A percentile compares a stretch with the other conserved stretches of the same genome.
Conservation (phyloP, 2,888 invertebrate species). For the Sarcophaga carnaria region DNA sequence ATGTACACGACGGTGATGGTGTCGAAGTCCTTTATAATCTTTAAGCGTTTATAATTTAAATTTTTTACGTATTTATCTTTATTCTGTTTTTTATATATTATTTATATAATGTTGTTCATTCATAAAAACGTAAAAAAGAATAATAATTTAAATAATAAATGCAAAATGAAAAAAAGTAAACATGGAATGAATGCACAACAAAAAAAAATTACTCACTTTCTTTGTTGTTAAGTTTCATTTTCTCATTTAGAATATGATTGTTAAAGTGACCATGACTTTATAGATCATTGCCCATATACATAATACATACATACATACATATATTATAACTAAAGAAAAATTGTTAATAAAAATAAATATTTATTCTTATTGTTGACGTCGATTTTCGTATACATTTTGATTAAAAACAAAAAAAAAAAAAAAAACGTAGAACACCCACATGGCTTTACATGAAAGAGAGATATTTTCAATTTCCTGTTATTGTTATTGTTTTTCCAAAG, state of each 20-base stretch:
- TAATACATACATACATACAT: no score
- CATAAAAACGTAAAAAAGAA: no score
- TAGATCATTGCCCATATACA: background rate
- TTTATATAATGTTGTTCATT: no score
- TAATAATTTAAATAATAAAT: no score
- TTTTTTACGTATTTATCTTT: no score
- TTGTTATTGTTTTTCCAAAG: background rate
- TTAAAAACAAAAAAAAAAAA: background rate
- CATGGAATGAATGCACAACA: background rate
- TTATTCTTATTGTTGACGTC: no score
- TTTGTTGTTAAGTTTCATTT: conserved; percentile 1
- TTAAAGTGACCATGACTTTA: conserved; percentile 8
- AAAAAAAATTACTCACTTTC: background rate
- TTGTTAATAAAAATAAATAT: no score
- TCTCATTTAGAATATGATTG: conserved; percentile 7
- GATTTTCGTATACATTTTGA: background rate
- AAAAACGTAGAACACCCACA: background rate
- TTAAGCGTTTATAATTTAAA: no score
- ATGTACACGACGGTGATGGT: background rate
- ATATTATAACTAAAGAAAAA: no score
- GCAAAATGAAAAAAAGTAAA: no score
- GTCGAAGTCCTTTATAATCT: background rate
- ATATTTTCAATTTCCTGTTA: conserved; percentile 38
- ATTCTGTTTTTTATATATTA: no score
- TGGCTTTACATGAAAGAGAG: background rate